Evolutionary conservation across 2,113 vertebrate genomes (phyloP), one percentile per base, ranked within the genome.

Genomic region (Rhinichthys klamathensis): DNA sequence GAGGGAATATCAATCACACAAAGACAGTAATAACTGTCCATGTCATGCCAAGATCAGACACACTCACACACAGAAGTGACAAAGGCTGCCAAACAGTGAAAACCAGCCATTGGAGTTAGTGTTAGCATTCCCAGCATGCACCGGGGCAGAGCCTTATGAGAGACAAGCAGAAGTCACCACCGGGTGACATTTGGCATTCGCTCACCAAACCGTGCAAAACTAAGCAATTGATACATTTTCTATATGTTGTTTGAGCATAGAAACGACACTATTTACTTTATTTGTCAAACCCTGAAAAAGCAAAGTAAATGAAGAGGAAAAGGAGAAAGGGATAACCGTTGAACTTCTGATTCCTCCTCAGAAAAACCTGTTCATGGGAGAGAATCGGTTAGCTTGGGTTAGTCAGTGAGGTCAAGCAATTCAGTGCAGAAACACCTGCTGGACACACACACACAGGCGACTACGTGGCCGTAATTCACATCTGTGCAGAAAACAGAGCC

Each of bases 381-480:
- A 85, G 46, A 89, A 80, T 82, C 41, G 35, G 87, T 91, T 87
- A 91, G 88, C 82, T 84, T 88, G 38, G 73, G 92, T 94, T 93
- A 95, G 93, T 93, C 56, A 82, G 78, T 72, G 70, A 83, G 90
- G 79, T 90, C 86, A 88, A 86, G 89, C 90, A 75, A 88, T 79
- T 85, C 85, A 46, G 70, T 89, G 70, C 73, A 51, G 73, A 30
- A 69, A 63, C 15, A 54, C 60, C 46, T 51, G 18, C 46, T 30
- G 74, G 73, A 72, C 69, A 21, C 44, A 78, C 67, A 75, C 54
- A 85, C 54, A 35, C 30, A 69, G 25, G 38, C 6, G 41, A 21
- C 49, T 21, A 89, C 88, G 89, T 25, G 90, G 79, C 78, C 35
- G n/a, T 65, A 30, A 30, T 65, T 60, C 78, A 80, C 58, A 27